phyloP scores from a whole-genome alignment of 2,888 invertebrate species.

The Phrixothrix hirtus region DNA sequence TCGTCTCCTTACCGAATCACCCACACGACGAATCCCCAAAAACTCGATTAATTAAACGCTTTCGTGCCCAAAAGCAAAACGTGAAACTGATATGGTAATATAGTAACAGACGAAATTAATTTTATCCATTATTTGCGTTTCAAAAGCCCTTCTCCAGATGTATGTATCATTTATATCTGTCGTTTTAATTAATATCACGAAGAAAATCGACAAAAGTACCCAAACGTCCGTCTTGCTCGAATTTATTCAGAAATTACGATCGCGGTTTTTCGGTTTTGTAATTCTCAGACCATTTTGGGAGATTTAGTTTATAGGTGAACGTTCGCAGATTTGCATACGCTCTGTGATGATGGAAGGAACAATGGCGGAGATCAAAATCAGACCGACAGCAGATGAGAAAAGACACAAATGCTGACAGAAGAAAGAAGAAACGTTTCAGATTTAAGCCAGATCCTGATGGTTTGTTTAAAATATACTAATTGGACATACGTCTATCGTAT shows the following conservation, averaged over 20 bases:
- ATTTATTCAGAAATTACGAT: slow-evolving; percentile 6
- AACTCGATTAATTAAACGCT: slow-evolving; percentile 42
- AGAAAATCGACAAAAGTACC: slow-evolving; percentile 5
- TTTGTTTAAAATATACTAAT: slow-evolving; percentile 54
- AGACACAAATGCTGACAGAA: slow-evolving; percentile 35
- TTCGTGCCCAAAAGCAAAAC: slow-evolving; percentile 34
- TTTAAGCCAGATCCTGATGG: slow-evolving; percentile 51
- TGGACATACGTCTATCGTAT: slow-evolving; percentile 53
- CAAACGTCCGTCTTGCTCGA: not conserved
- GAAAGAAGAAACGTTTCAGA: slow-evolving; percentile 40
- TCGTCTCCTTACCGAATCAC: slow-evolving; percentile 29
- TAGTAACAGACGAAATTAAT: slow-evolving; percentile 31
- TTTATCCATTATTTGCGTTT: slow-evolving; percentile 17
- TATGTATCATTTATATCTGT: slow-evolving; percentile 25
- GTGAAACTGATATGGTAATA: slow-evolving; percentile 42
- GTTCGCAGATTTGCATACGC: slow-evolving; percentile 34
- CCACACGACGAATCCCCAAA: slow-evolving; percentile 38
- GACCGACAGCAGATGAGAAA: slow-evolving; percentile 44
- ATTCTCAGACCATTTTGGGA: slow-evolving; percentile 29
- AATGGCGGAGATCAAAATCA: slow-evolving; percentile 52
- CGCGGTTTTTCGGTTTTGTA: slow-evolving; percentile 5
- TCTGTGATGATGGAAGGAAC: slow-evolving; percentile 40
- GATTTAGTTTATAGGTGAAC: slow-evolving; percentile 20
- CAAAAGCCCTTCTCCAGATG: slow-evolving; percentile 8
- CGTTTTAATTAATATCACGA: slow-evolving; percentile 23